phyloP scores from a whole-genome alignment of 2,113 vertebrate genomes.

The Sterna hirundo region DNA sequence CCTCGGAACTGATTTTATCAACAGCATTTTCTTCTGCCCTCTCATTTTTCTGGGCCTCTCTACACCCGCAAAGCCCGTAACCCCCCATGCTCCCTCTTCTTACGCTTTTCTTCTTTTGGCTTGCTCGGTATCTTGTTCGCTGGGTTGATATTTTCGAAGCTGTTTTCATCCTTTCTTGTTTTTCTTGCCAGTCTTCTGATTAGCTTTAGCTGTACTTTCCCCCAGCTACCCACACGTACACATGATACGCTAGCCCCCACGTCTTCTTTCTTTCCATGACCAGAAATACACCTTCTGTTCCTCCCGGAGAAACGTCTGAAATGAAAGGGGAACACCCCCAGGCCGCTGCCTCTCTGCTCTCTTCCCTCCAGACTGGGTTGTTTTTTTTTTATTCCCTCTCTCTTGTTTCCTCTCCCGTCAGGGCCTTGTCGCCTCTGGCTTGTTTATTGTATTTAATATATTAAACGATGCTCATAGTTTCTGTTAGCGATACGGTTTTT shows the following conservation, averaged over 20 bases:
- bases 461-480: neutral
- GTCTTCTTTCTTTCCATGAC: neutral
- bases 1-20: neutral
- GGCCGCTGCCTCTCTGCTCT: neutral
- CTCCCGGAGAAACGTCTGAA: neutral
- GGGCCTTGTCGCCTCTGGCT: neutral
- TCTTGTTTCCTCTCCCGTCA: neutral
- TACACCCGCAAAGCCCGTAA: neutral
- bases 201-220: neutral
- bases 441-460: neutral
- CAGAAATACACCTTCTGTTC: neutral
- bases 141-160: neutral
- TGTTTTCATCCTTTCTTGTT: neutral
- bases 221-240: neutral
- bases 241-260: neutral
- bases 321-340: neutral
- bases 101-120: neutral
- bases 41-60: neutral
- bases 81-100: neutral
- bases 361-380: neutral
- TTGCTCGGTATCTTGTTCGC: neutral
- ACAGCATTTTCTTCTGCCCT: neutral
- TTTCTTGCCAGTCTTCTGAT: neutral
- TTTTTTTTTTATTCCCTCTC: rapidly evolving
- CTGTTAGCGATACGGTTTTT: neutral